Base-by-base conservation (phyloP, 2,113 vertebrate genomes). In the Eidolon helvum region DNA sequence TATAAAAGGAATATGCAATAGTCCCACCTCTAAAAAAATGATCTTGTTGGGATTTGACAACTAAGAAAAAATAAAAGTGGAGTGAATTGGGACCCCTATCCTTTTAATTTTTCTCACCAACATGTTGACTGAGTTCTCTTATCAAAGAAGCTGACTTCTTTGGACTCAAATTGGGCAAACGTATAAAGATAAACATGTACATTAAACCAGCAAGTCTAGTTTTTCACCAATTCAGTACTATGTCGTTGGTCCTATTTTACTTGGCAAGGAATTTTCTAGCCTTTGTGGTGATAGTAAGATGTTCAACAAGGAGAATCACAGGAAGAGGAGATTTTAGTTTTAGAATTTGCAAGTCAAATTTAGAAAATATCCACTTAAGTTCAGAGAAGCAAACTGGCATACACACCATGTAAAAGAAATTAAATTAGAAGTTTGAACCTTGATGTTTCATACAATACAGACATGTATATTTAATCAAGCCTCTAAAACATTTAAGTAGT, bases 281-380 rank as follows among this genome's bases (percentile, higher is more conserved):
- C 38, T 79, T 88, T 79, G 38, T 69, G 19, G 15, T 88, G 65
- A 74, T 16, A 21, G 38, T 74, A 59, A 75, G 57, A 75, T 28
- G 28, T 72, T 87, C 72, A 53, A 65, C n/a, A 89, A 83, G n/a
- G 18, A 91, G 35, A 90, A 61, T 71, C 16, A 53, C 22, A 40
- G 35, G 35, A 92, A 75, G 53, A 80, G 61, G 43, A 83, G 43
- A 83, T 92, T 79, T 87, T 63, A 69, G 22, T 57, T 83, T 24
- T 55, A 95, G 65, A 94, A 80, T 80, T 85, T 93, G 48, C 69
- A 93, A 79, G 30, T 90, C 28, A 83, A 86, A 95, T 59, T 90
- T 75, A 80, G 45, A 91, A 85, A 94, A 40, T 50, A 90, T 10
- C 6, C 21, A 48, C 40, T 72, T 88, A 28, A 69, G 40, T 78